Percentiles rank a stretch among this genome's conserved stretches.
phyloP scores from a whole-genome alignment of 1,140 invertebrate genomes.

The Drosophila repletoides region DNA sequence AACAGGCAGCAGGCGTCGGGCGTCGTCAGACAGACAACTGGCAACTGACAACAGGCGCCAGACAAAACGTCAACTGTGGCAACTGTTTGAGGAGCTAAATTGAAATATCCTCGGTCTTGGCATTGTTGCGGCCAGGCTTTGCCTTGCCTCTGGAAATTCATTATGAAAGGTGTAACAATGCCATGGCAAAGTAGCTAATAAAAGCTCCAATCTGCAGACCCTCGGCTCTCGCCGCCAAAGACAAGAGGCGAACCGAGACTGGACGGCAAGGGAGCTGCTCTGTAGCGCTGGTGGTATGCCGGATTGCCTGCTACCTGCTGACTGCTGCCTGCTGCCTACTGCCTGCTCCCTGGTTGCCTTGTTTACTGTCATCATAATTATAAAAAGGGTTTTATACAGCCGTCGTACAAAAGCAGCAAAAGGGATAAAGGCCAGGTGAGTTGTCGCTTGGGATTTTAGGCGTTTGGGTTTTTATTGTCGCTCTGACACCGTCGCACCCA shows the following conservation, averaged over 20 bases:
- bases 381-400: slow-evolving; percentile 73
- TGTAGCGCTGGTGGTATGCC: too few species aligned
- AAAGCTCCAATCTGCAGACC: slow-evolving; percentile 53
- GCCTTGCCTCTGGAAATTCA: slow-evolving; percentile 46
- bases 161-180: slow-evolving; percentile 79
- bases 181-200: slow-evolving; percentile 74
- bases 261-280: slow-evolving; percentile 31
- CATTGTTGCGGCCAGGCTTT: slow-evolving; percentile 68
- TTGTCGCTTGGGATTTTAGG: slow-evolving; percentile 38
- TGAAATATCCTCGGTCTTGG: slow-evolving; percentile 72
- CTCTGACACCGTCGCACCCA: slow-evolving; percentile 22
- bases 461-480: slow-evolving; percentile 37
- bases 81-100: slow-evolving; percentile 78
- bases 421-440: slow-evolving; percentile 65
- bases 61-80: slow-evolving; percentile 77
- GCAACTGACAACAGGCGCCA: slow-evolving; percentile 29
- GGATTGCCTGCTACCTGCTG: too few species aligned
- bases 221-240: slow-evolving; percentile 19
- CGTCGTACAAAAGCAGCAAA: slow-evolving; percentile 44
- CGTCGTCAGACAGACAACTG: slow-evolving; percentile 16
- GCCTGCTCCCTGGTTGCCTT: slow-evolving; percentile 40
- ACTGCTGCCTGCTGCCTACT: too few species aligned
- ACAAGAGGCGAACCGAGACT: slow-evolving; percentile 14
- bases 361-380: slow-evolving; percentile 80
- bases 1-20: background rate